These are phyloP conservation scores for Scaptomyza reducta DNA, from an alignment of 2,888 invertebrate genomes.

Conservation along the genomic window DNA sequence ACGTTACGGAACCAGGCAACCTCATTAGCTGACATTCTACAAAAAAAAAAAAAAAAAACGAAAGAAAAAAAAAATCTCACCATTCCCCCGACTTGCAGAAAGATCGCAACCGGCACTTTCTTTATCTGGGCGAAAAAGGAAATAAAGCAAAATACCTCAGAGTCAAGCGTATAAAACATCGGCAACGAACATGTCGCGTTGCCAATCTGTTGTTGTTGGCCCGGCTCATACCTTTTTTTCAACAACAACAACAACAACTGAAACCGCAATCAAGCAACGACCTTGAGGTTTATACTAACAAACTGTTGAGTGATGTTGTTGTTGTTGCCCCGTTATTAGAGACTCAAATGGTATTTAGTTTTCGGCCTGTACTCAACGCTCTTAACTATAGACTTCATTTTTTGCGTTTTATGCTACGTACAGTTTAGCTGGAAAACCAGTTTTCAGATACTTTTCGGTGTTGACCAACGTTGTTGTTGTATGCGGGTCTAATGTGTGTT, in stretches of 20 bases:
- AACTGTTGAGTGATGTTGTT: conserved; percentile 26
- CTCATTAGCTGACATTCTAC: conserved; percentile 68
- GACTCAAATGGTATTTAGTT: conserved; percentile 66
- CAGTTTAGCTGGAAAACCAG: conserved; percentile 43
- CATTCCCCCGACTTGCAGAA: conserved; percentile 4
- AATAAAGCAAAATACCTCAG: conserved; percentile 68
- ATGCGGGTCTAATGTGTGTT: neutral
- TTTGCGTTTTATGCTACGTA: conserved; percentile 10
- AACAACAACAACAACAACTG: neutral
- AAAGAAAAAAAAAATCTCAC: conserved; percentile 3
- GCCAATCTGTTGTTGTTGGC: conserved; percentile 51
- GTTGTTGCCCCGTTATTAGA: conserved; percentile 64
- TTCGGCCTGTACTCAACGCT: conserved; percentile 57
- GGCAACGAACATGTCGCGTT: conserved; percentile 52
- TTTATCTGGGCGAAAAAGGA: conserved; percentile 71
- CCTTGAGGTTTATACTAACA: conserved; percentile 64
- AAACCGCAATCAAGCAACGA: conserved; percentile 78
- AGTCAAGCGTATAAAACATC: conserved; percentile 33
- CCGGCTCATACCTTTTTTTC: conserved; percentile 32
- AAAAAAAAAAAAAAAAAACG: conserved; percentile 1
- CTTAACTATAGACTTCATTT: conserved; percentile 17
- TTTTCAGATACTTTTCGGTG: conserved; percentile 40
- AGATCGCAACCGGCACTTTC: conserved; percentile 42
- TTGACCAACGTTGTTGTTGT: conserved; percentile 34
- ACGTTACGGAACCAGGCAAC: conserved; percentile 6